These are phyloP conservation scores for Scopus umbretta DNA, from an alignment of 2,113 vertebrate genomes.

Conservation along the genomic window DNA sequence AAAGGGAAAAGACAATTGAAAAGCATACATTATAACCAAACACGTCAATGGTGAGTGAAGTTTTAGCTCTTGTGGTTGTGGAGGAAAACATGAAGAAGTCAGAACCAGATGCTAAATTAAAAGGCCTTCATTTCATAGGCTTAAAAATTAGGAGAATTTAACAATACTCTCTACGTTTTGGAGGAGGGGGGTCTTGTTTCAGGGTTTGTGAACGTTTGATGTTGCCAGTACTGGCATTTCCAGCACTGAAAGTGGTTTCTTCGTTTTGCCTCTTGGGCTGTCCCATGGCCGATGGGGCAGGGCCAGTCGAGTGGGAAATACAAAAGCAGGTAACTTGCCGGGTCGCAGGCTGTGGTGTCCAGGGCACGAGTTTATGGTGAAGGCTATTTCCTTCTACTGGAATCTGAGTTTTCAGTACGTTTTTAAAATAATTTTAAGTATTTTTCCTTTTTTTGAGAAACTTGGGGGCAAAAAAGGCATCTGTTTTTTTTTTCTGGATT, in stretches of 20 bases:
- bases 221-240: not conserved
- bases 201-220: not conserved
- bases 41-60: not conserved
- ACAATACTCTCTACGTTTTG: not conserved
- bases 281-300: not conserved
- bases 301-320: not conserved
- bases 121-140: not conserved
- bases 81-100: not conserved
- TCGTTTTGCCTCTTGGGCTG: not conserved
- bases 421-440: not conserved
- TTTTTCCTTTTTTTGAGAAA: not conserved
- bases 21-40: constrained; percentile 4
- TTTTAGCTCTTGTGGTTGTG: constrained; percentile 7
- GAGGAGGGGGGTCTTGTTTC: not conserved
- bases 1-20: constrained; percentile 53
- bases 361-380: not conserved
- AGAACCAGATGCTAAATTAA: not conserved
- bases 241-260: not conserved
- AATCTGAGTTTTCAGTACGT: not conserved
- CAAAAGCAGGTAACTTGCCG: not conserved
- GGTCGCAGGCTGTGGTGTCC: not conserved
- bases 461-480: rapidly evolving
- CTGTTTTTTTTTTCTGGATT: not conserved
- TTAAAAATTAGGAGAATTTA: not conserved
- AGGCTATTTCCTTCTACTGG: not conserved